Conservation (phyloP, 2,113 vertebrate genomes). For the Ploceus nigricollis region DNA sequence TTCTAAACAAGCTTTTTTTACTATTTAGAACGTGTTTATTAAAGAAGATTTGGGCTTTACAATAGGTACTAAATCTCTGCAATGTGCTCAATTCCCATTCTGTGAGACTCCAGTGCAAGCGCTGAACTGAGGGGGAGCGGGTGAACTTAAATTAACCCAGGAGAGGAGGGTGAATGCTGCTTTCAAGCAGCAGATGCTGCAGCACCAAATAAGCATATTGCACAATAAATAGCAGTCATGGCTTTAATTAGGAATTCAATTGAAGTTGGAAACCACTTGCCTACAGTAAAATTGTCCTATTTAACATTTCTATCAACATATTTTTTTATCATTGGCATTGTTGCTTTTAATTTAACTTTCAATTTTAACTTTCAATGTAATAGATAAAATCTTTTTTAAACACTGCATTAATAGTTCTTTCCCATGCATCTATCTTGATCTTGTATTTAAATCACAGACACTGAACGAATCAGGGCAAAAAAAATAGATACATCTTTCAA, state of each 20-base stretch:
- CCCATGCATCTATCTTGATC: not conserved
- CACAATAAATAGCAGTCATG: conserved; percentile 75
- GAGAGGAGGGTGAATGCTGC: conserved; percentile 65
- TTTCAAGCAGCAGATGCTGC: conserved; percentile 67
- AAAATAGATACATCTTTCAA: not conserved
- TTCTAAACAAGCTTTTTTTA: not conserved
- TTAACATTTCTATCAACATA: conserved; percentile 72
- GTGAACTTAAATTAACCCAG: conserved; percentile 71
- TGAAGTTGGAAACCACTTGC: conserved; percentile 72
- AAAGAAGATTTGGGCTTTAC: conserved; percentile 7
- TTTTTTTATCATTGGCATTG: conserved; percentile 68
- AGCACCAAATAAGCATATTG: conserved; percentile 73
- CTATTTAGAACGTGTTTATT: not conserved
- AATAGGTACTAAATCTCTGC: conserved; percentile 33
- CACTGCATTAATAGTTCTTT: not conserved
- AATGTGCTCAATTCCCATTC: conserved; percentile 49
- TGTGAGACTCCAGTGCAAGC: conserved; percentile 18
- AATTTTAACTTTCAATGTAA: conserved; percentile 53
- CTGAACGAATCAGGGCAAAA: not conserved
- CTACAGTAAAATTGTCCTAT: conserved; percentile 74
- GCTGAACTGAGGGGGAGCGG: conserved; percentile 55
- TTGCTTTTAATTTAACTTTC: conserved; percentile 65
- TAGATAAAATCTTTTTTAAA: conserved; percentile 34
- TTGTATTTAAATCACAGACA: not conserved
- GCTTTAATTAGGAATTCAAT: conserved; percentile 75